Evolutionary conservation across 2,797 vertebrate genomes (phyloP).

Genomic region (Acrossocheilus fasciatus): DNA sequence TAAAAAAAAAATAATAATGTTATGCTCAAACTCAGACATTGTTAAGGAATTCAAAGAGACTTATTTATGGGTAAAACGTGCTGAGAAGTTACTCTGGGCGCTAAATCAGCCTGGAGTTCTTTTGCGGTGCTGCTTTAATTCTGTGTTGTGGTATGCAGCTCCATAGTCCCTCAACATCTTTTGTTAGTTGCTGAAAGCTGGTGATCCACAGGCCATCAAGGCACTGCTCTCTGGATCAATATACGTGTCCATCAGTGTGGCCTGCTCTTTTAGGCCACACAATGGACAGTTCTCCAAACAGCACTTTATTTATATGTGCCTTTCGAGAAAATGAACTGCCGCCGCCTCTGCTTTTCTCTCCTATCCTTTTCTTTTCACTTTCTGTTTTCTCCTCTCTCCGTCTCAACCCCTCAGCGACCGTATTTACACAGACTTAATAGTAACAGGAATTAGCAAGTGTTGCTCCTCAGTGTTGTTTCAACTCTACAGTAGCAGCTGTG

Average conservation of each 20-base stretch:
- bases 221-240: conserved; percentile 81
- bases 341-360: conserved; percentile 65
- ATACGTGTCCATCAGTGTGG: conserved; percentile 81
- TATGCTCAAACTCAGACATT: neutral
- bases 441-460: conserved; percentile 55
- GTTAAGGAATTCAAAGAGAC: conserved; percentile 13
- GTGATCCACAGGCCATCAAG: conserved; percentile 76
- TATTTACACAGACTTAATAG: conserved; percentile 59
- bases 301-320: conserved; percentile 77
- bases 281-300: conserved; percentile 78
- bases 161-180: conserved; percentile 76
- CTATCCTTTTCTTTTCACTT: conserved; percentile 44
- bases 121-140: conserved; percentile 46
- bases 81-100: conserved; percentile 6
- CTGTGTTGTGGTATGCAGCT: conserved; percentile 70
- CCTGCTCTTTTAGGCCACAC: conserved; percentile 72
- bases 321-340: conserved; percentile 77
- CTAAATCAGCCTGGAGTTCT: conserved; percentile 47
- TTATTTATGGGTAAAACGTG: conserved; percentile 17
- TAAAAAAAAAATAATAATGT: neutral
- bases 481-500: conserved; percentile 17
- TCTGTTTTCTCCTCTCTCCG: conserved; percentile 24
- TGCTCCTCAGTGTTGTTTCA: conserved; percentile 4
- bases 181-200: conserved; percentile 78
- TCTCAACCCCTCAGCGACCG: conserved; percentile 31